Evolutionary conservation across 2,797 vertebrate species (phyloP).

Genomic region (Enteromius mattozi): DNA sequence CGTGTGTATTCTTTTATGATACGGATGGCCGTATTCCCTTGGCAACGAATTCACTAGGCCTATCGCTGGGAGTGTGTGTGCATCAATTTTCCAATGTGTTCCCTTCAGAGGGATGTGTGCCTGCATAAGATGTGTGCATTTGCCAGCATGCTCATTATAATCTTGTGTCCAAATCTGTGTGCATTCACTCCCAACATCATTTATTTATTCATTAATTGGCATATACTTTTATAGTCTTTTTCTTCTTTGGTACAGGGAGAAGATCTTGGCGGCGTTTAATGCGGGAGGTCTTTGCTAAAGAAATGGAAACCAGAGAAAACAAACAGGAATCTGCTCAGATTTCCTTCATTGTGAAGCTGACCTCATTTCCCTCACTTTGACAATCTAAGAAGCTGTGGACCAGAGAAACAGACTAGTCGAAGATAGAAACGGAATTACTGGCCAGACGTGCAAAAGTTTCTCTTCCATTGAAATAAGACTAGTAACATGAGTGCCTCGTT

Average conservation of each 20-base stretch:
- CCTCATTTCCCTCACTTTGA: slow-evolving; percentile 51
- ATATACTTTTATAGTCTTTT: slow-evolving; percentile 63
- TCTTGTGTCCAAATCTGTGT: slow-evolving; percentile 64
- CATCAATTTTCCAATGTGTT: slow-evolving; percentile 77
- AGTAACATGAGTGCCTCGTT: slow-evolving; percentile 44
- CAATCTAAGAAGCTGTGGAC: slow-evolving; percentile 7
- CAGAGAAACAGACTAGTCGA: slow-evolving; percentile 12
- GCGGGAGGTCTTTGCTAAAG: slow-evolving; percentile 55
- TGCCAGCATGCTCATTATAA: slow-evolving; percentile 69
- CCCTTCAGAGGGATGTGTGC: slow-evolving; percentile 70
- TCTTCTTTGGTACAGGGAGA: slow-evolving; percentile 28
- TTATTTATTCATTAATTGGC: slow-evolving; percentile 60
- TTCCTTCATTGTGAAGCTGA: slow-evolving; percentile 49
- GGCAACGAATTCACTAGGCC: slow-evolving; percentile 54
- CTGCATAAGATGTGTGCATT: slow-evolving; percentile 80
- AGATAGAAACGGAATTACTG: slow-evolving; percentile 15
- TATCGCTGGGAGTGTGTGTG: slow-evolving; percentile 68
- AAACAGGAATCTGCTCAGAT: slow-evolving; percentile 54
- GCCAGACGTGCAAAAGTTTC: slow-evolving; percentile 13
- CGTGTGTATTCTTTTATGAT: slow-evolving; percentile 56
- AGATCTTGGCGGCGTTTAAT: slow-evolving; percentile 47
- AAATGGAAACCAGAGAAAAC: slow-evolving; percentile 59
- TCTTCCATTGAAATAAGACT: not conserved
- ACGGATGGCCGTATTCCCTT: slow-evolving; percentile 51
- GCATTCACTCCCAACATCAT: slow-evolving; percentile 34